phyloP scores from a whole-genome alignment of 2,113 vertebrate species.

The Myiozetetes cayanensis region DNA sequence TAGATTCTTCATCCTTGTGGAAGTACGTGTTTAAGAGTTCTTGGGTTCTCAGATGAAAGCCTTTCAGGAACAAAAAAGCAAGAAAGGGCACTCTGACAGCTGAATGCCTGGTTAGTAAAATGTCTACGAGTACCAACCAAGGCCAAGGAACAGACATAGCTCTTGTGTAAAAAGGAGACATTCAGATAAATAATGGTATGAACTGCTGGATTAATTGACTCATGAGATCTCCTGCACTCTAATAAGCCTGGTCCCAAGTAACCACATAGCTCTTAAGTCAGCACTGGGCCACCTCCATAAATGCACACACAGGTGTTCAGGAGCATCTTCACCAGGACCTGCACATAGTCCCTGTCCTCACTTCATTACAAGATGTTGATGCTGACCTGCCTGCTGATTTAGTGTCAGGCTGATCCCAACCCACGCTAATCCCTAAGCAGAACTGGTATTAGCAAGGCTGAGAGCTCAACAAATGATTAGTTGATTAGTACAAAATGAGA shows the following conservation, averaged over 20 bases:
- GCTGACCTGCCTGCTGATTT: neutral
- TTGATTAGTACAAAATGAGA: neutral
- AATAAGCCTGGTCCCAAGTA: neutral
- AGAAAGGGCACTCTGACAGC: neutral
- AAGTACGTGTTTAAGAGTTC: neutral
- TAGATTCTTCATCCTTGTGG: neutral
- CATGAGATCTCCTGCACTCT: neutral
- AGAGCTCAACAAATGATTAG: neutral
- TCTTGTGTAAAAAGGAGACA: neutral
- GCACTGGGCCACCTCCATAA: neutral
- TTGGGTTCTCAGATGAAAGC: neutral
- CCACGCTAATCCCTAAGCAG: neutral
- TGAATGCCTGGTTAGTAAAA: neutral
- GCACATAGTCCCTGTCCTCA: neutral
- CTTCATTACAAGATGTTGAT: neutral
- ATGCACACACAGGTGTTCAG: neutral
- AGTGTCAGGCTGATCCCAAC: neutral
- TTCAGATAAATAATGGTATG: neutral
- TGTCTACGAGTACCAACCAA: neutral
- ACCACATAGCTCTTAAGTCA: neutral
- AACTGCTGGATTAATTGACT: neutral
- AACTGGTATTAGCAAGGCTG: neutral
- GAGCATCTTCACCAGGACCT: neutral
- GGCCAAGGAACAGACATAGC: neutral
- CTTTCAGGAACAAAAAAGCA: neutral